Evolutionary conservation across 1,140 invertebrate species (phyloP), one percentile per base, ranked within the genome.

Genomic region (Littorina saxatilis): DNA sequence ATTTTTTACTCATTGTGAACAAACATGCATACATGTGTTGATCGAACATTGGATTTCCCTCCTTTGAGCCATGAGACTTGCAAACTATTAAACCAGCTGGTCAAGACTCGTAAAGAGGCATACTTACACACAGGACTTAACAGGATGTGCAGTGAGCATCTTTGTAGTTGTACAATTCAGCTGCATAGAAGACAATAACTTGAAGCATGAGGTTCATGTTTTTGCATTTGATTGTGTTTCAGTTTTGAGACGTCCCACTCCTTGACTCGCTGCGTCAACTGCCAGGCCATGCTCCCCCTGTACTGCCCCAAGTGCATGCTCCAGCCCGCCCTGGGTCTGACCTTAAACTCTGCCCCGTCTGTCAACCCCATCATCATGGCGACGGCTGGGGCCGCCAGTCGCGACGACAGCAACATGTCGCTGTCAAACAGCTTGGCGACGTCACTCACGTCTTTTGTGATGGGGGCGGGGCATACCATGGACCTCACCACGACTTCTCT

Each of bases 281-380:
- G 76, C 55, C 76, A 61, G 29, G 20, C 20, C 39, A 40, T 63
- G 39, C n/a, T 66, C 5, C 39, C 55, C 35, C 55, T 78, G 32
- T 66, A 78, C 58, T 78, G 76, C 39, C 32, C 76, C 39, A 78
- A 78, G 58, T 78, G 76, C 29, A 23, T 17, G 58, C 39, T 27
- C 17, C 0, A 23, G 17, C 15, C 32, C 9, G 29, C n/a, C 9
- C 23, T 47, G 43, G 43, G 43, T 43, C 76, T 43, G 32, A 13
- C 29, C 50, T 23, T 39, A 29, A 39, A 40, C 55, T 1, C n/a
- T n/a, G 11, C 9, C 1, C 52, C 32, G 13, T 7, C 55, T 17
- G 9, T 39, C 39, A 40, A 32, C 58, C 37, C 32, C 32, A n/a
- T 43, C n/a, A n/a, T 17, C 58, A 17, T 61, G 58, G 58, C 20